Conservation (phyloP, 1,140 invertebrate species). For the Neodiprion lecontei region DNA sequence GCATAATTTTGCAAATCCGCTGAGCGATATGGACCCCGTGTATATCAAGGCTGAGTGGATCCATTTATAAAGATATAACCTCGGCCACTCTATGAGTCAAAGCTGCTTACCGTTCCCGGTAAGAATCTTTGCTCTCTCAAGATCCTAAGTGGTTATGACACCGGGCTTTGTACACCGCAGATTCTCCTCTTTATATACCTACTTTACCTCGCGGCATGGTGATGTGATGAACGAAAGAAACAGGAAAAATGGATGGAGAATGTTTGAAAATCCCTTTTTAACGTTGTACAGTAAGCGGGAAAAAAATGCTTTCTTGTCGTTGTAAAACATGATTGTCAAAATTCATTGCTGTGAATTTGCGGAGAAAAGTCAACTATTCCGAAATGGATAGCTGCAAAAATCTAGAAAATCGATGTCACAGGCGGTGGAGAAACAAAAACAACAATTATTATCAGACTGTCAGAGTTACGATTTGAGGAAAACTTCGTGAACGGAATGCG, state of each 20-base stretch:
- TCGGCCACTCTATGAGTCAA: slow-evolving; percentile 37
- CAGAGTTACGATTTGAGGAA: too few species aligned
- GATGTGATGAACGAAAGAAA: too few species aligned
- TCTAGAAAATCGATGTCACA: too few species aligned
- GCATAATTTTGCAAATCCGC: slow-evolving; percentile 50
- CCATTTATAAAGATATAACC: slow-evolving; percentile 60
- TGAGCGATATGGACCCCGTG: slow-evolving; percentile 41
- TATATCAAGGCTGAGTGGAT: slow-evolving; percentile 38
- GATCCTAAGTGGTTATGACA: slow-evolving; percentile 52
- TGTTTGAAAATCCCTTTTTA: neutral
- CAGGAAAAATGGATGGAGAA: neutral
- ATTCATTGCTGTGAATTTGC: too few species aligned
- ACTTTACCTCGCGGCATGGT: neutral
- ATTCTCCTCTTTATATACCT: neutral
- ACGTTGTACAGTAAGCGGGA: too few species aligned
- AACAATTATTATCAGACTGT: neutral
- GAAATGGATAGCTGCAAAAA: too few species aligned
- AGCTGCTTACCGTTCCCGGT: slow-evolving; percentile 47
- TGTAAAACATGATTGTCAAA: too few species aligned
- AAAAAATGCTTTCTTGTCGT: too few species aligned
- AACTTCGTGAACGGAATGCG: too few species aligned
- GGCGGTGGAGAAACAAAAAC: neutral
- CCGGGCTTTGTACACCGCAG: slow-evolving; percentile 40
- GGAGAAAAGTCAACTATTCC: too few species aligned
- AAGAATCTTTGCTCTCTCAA: slow-evolving; percentile 28